Percentiles rank a stretch among this genome's conserved stretches.
phyloP scores from a whole-genome alignment of 2,888 invertebrate genomes.

The Oeneis ivallda region DNA sequence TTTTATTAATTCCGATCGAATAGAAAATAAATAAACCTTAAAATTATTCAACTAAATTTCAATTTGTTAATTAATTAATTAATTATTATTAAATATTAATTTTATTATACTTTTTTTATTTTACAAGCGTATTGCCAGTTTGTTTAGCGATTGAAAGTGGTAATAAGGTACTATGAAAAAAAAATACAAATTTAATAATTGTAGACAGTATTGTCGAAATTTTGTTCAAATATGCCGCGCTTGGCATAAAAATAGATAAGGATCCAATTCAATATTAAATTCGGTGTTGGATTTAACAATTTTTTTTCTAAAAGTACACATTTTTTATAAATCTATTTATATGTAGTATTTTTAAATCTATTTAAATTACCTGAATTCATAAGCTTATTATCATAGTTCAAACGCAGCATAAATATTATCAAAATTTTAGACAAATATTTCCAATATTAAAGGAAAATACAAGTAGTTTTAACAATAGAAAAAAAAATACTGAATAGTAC shows the following conservation, averaged over 20 bases:
- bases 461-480: too few relatives aligned
- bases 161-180: neutral
- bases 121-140: constrained; percentile 18
- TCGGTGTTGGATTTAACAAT: too few relatives aligned
- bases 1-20: constrained; percentile 17
- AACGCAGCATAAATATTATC: neutral
- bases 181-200: neutral
- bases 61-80: constrained; percentile 11
- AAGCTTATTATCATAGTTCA: neutral
- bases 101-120: neutral
- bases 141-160: constrained; percentile 3
- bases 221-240: neutral
- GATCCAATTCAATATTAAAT: too few relatives aligned
- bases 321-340: too few relatives aligned
- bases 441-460: neutral
- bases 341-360: too few relatives aligned
- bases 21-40: constrained; percentile 27
- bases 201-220: neutral
- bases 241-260: neutral
- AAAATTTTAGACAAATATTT: neutral
- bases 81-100: neutral
- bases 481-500: neutral
- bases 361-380: too few relatives aligned
- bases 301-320: too few relatives aligned
- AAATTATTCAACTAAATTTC: constrained; percentile 18